phyloP scores from a whole-genome alignment of 2,888 invertebrate species.

The Pelosia muscerda region DNA sequence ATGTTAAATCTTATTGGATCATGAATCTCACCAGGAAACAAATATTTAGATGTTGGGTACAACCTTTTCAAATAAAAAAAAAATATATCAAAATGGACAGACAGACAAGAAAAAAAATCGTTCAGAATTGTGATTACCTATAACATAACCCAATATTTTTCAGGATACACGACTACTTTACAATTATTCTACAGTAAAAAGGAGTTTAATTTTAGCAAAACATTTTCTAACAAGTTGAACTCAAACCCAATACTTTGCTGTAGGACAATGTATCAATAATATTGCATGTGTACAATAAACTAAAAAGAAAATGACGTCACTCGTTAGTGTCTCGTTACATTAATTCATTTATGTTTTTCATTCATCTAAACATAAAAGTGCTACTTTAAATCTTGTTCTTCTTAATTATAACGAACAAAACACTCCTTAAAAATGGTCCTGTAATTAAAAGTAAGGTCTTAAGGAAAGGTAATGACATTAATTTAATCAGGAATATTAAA shows the following conservation, averaged over 20 bases:
- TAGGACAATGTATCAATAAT: background rate
- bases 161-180: no score
- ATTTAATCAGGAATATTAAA: conserved; percentile 52
- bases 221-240: no score
- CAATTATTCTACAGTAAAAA: no score
- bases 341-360: background rate
- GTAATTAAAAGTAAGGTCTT: conserved; percentile 42
- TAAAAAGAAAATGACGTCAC: background rate
- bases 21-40: no score
- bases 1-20: no score
- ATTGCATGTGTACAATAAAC: background rate
- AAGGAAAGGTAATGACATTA: conserved; percentile 33
- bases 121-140: no score
- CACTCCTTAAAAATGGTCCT: conserved; percentile 24
- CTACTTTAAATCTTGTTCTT: conserved; percentile 16
- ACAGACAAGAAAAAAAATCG: no score
- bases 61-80: no score
- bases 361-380: conserved; percentile 10
- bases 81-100: no score
- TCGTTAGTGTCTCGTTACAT: background rate
- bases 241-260: background rate
- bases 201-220: no score
- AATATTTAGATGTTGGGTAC: no score
- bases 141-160: no score
- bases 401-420: conserved; percentile 21